Percentiles rank a stretch among this genome's conserved stretches.
Evolutionary conservation across 92 coral and sea anemone genomes (phyloP).

Genomic region (Porites divaricata): DNA sequence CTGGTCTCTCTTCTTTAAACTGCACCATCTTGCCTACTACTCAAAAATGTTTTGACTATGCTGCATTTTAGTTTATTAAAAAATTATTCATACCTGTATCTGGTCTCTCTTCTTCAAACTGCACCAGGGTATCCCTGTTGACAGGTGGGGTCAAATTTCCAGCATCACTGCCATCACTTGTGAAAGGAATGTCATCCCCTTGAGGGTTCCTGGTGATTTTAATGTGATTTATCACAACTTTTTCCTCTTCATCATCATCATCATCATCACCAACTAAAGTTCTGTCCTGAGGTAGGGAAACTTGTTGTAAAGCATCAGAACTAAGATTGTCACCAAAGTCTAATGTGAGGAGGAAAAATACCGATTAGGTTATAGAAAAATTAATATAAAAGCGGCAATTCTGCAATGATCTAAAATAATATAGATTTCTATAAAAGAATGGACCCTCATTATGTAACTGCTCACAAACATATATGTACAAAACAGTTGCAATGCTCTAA

Average conservation of each 20-base stretch:
- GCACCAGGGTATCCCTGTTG: conserved; percentile 19
- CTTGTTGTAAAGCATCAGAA: not conserved
- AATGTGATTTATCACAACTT: conserved; percentile 9
- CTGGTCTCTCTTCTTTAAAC: conserved; percentile 57
- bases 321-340: conserved; percentile 35
- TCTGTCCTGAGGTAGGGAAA: conserved; percentile 13
- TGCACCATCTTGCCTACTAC: too few relatives aligned
- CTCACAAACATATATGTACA: too few relatives aligned
- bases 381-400: too few relatives aligned
- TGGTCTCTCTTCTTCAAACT: conserved; percentile 55
- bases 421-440: too few relatives aligned
- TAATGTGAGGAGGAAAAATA: not conserved
- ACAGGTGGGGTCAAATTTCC: conserved; percentile 34
- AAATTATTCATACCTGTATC: too few relatives aligned
- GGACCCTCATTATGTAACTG: too few relatives aligned
- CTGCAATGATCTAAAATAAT: too few relatives aligned
- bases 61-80: too few relatives aligned
- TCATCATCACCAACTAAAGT: conserved; percentile 36
- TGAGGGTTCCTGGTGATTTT: not conserved
- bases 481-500: too few relatives aligned
- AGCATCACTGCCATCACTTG: conserved; percentile 38
- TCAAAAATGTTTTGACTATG: too few relatives aligned
- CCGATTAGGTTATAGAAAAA: not conserved
- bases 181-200: conserved; percentile 48
- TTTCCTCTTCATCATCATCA: conserved; percentile 6